Conservation (phyloP, 2,113 vertebrate genomes). For the Mastomys natalensis region DNA sequence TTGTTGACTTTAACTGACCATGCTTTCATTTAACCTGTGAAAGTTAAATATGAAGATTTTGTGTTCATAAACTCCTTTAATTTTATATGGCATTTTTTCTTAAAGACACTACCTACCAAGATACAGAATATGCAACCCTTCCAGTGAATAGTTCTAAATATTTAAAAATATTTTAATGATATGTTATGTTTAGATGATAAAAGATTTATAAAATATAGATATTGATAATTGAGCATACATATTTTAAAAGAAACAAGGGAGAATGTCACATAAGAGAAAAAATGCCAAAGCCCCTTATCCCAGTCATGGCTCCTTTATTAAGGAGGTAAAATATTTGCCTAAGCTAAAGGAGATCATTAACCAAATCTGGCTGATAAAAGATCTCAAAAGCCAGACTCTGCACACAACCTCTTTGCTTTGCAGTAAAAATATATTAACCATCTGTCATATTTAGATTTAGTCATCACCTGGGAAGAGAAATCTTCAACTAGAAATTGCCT, state of each 20-base stretch:
- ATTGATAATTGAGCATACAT: neutral
- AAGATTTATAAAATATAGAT: neutral
- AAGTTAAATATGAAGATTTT: neutral
- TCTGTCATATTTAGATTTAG: neutral
- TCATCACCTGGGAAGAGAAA: neutral
- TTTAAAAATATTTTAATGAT: neutral
- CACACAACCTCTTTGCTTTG: neutral
- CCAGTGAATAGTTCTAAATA: neutral
- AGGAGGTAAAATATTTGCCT: constrained; percentile 6
- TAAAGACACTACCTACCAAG: neutral
- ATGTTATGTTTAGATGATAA: neutral
- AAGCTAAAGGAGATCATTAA: neutral
- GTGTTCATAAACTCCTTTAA: neutral
- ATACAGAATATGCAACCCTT: neutral
- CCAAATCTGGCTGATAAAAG: neutral
- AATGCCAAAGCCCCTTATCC: neutral
- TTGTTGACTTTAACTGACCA: neutral
- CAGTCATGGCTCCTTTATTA: neutral
- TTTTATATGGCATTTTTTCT: neutral
- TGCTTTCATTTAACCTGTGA: neutral
- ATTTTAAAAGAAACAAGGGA: neutral
- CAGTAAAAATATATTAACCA: neutral
- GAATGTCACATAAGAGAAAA: neutral
- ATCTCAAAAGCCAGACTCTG: neutral
- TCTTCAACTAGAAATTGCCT: neutral